Conservation (phyloP, 2,888 invertebrate genomes). For the Oxyscelio sp. region DNA sequence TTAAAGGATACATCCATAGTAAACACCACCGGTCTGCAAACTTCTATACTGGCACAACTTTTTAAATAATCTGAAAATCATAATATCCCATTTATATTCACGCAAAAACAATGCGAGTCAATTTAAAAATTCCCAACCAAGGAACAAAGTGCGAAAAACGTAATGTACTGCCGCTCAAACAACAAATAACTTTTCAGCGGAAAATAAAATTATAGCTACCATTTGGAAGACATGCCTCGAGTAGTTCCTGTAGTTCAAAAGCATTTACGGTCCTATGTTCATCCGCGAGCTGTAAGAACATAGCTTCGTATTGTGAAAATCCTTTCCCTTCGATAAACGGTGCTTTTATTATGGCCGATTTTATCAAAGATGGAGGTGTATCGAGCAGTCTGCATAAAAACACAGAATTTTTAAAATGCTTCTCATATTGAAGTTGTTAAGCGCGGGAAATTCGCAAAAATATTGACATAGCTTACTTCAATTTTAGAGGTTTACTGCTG, state of each 20-base stretch:
- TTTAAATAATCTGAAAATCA: conserved; percentile 94
- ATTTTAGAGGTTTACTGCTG: conserved; percentile 93
- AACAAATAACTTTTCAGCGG: not conserved
- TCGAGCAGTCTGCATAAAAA: conserved; percentile 89
- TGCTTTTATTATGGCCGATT: conserved; percentile 93
- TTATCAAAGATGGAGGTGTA: conserved; percentile 91
- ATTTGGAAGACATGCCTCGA: conserved; percentile 97
- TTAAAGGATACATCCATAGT: conserved; percentile 95
- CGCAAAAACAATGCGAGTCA: conserved; percentile 7
- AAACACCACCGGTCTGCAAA: conserved; percentile 96
- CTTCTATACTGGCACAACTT: conserved; percentile 97
- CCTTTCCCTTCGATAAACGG: conserved; percentile 92
- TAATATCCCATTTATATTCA: conserved; percentile 24
- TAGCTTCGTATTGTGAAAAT: conserved; percentile 95
- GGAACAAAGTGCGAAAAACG: conserved; percentile 19
- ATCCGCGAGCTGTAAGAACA: conserved; percentile 96
- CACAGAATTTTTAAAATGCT: conserved; percentile 21
- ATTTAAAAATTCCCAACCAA: conserved; percentile 1
- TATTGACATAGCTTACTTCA: conserved; percentile 91
- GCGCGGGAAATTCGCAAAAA: too few species aligned
- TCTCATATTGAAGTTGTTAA: not conserved
- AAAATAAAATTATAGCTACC: conserved; percentile 85
- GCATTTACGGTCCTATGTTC: conserved; percentile 97
- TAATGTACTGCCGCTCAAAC: conserved; percentile 9
- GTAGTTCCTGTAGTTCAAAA: conserved; percentile 96